Evolutionary conservation across 2,888 invertebrate species (phyloP), one percentile per base, ranked within the genome.

Genomic region (Yponomeuta evonymella): DNA sequence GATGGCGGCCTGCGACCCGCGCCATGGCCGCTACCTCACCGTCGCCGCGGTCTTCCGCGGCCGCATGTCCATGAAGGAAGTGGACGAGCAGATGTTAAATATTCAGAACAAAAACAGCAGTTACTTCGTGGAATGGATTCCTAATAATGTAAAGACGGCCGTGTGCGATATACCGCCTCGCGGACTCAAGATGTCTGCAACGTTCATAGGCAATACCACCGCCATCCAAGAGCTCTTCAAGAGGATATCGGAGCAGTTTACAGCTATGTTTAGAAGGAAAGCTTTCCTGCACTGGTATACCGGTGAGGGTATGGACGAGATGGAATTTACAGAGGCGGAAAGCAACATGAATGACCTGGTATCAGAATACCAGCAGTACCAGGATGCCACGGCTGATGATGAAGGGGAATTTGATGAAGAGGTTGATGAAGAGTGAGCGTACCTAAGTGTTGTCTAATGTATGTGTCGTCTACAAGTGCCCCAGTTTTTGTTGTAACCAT

Each of bases 251-350:
- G 96, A 96, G 82, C 97, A 97, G 86, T 97, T 97, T 82, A 95
- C 96, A 71, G 96, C 97, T 78, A 98, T 98, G 98, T 98, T 98
- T 94, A 94, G 98, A 79, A 95, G 98, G 80, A 98, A 97, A 93
- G 98, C 98, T 81, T 98, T 98, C 94, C 94, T 98, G 79, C 98
- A 98, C 93, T 98, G 98, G 98, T 98, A 97, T 90, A 97, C 97
- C 62, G 97, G 97, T 71, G 97, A 97, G 84, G 97, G 97, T 76
- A 97, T 97, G 97, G 97, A 97, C 81, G 97, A 97, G 83, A 96
- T 96, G 96, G 97, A 97, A 88, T 97, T 97, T 92, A 96, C 97
- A 1, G 97, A 97, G 87, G 97, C 97, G 0, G 97, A 97, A 84
- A 96, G 96, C 81, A 98, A 96, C 89, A 95, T 97, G 95, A 95